Base-by-base conservation (phyloP, 1,140 invertebrate species). In the Mylabris phalerata region DNA sequence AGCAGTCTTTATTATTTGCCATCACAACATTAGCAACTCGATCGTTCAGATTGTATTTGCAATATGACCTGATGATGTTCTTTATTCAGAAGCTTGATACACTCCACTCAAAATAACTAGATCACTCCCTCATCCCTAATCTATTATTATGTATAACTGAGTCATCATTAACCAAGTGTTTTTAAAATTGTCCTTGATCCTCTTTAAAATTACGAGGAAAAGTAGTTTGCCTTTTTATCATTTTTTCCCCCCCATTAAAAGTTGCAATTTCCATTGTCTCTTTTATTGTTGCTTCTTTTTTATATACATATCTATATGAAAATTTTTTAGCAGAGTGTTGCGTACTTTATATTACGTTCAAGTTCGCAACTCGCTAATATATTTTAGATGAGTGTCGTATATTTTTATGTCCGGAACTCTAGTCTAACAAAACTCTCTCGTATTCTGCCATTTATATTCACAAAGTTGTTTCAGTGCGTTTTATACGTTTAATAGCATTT, bases 321-420 rank as follows among this genome's bases (percentile, higher is more conserved):
- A 50, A 2, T 5, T 38, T 32, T 50, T 50, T 27, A 32, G 9
- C 51, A 5, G 42, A 48, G 42, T 48, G 54, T 57, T 48, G 41
- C 55, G 19, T 46, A 46, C 44, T 57, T 57, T 46, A 57, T 49
- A 48, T 57, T 49, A 46, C 27, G 46, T 57, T 57, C 55, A 46
- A 48, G 47, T 56, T 25, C 24, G 26, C 50, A 41, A 24, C 48
- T 49, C 9, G 45, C 46, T 57, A 57, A 57, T 57, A 57, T 57
- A 57, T 57, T 57, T 57, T 57, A 57, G 55, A 57, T 57, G 55
- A 57, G 55, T 57, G 55, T 46, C 39, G 55, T 57, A 57, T 57
- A 57, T 57, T 57, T 57, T 57, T 57, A 57, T 57, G 55, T 39
- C 55, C 55, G 55, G 46, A 57, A 48, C 48, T 57, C 45, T 5